phyloP scores from a whole-genome alignment of 2,113 vertebrate species.

The Platysteira castanea region DNA sequence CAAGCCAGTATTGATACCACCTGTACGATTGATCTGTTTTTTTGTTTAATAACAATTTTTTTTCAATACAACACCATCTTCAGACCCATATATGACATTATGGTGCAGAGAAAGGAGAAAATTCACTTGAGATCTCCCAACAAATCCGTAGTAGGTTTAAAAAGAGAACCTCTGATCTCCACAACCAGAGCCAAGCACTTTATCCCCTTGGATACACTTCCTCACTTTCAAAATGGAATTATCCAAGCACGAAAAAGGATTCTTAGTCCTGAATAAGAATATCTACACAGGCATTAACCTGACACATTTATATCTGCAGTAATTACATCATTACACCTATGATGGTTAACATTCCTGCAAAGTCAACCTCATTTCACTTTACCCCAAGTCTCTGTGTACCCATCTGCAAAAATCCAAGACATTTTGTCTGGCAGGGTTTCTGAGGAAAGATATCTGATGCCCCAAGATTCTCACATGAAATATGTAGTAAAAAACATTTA shows the following conservation, averaged over 20 bases:
- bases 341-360: not conserved
- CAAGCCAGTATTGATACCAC: not conserved
- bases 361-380: not conserved
- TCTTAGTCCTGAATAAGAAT: slow-evolving; percentile 10
- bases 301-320: not conserved
- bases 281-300: not conserved
- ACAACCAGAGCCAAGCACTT: slow-evolving; percentile 45
- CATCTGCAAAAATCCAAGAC: not conserved
- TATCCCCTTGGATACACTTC: slow-evolving; percentile 47
- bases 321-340: not conserved
- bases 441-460: not conserved
- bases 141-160: not conserved
- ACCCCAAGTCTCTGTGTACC: not conserved
- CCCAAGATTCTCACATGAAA: not conserved
- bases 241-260: slow-evolving; percentile 43
- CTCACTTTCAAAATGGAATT: slow-evolving; percentile 54
- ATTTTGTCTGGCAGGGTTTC: not conserved
- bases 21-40: not conserved
- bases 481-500: not conserved
- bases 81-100: not conserved
- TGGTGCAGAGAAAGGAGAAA: not conserved
- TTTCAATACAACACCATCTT: not conserved
- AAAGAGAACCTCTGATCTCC: slow-evolving; percentile 35
- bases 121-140: not conserved
- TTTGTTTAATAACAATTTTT: not conserved